Evolutionary conservation across 1,140 invertebrate species (phyloP).

Genomic region (Cephus cinctus): DNA sequence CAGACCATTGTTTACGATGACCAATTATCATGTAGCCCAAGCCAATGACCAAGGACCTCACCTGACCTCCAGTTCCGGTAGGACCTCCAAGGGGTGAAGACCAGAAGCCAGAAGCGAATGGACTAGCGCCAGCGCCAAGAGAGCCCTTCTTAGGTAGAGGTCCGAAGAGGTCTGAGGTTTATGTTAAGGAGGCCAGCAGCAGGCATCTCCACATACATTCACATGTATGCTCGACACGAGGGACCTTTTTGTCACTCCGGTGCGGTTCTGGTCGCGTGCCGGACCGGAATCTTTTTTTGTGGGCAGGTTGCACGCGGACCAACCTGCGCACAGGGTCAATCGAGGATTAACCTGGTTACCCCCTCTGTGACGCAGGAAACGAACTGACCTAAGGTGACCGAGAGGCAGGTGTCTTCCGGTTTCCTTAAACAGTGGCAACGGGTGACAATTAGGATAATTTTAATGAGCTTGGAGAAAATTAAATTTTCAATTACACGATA

Average conservation of each 20-base stretch:
- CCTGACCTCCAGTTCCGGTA: too few relatives aligned
- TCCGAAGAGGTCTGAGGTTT: background rate
- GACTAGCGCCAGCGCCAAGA: too few relatives aligned
- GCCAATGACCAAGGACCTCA: too few relatives aligned
- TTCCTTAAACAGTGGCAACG: too few relatives aligned
- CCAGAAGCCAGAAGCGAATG: too few relatives aligned
- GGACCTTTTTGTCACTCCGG: background rate
- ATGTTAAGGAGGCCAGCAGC: background rate
- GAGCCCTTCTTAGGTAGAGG: background rate
- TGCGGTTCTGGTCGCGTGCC: constrained; percentile 38
- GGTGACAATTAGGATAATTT: too few relatives aligned
- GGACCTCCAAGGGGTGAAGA: too few relatives aligned
- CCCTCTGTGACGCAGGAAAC: constrained; percentile 28
- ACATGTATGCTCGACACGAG: background rate
- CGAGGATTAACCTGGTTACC: constrained; percentile 46
- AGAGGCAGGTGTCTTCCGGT: constrained; percentile 10
- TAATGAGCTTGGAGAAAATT: too few relatives aligned
- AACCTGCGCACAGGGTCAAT: constrained; percentile 38
- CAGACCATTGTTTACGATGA: too few relatives aligned
- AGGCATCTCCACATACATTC: background rate
- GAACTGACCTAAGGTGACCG: constrained; percentile 7
- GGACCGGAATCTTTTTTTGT: constrained; percentile 34
- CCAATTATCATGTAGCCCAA: too few relatives aligned
- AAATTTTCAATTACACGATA: too few relatives aligned
- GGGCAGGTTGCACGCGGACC: constrained; percentile 19